These are phyloP conservation scores for Syngnathus typhle DNA, from an alignment of 2,113 vertebrate species.

Conservation along the genomic window DNA sequence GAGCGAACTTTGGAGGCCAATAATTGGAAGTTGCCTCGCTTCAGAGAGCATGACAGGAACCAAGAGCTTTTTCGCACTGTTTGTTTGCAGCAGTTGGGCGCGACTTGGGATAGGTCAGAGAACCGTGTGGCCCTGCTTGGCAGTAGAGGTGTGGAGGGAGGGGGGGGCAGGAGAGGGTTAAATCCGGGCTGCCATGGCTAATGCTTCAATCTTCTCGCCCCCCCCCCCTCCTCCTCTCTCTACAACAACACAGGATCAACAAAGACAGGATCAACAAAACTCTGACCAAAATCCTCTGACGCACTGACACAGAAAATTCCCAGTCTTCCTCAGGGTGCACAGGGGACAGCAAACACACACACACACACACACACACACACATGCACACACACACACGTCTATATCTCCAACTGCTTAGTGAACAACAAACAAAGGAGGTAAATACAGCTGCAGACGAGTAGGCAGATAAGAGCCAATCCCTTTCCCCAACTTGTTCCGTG, in stretches of 20 bases:
- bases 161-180: constrained; percentile 68
- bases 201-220: constrained; percentile 69
- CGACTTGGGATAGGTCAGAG: constrained; percentile 52
- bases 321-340: constrained; percentile 76
- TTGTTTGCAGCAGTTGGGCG: constrained; percentile 46
- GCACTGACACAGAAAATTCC: constrained; percentile 94
- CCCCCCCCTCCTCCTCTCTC: constrained; percentile 67
- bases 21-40: constrained; percentile 79
- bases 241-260: constrained; percentile 80
- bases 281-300: constrained; percentile 85
- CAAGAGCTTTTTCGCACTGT: constrained; percentile 45
- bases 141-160: constrained; percentile 35
- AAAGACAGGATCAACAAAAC: constrained; percentile 84
- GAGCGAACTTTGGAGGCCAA: constrained; percentile 54
- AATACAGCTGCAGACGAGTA: constrained; percentile 85
- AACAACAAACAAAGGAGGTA: constrained; percentile 88
- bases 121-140: constrained; percentile 43
- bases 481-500: constrained; percentile 56
- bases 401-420: constrained; percentile 77
- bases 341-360: constrained; percentile 77
- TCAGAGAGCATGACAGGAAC: constrained; percentile 72
- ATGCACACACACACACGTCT: constrained; percentile 36
- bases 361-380: constrained; percentile 30
- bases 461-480: constrained; percentile 73
- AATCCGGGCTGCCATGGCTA: constrained; percentile 75